phyloP scores from a whole-genome alignment of 2,113 vertebrate genomes.

The Lophochroa leadbeateri region DNA sequence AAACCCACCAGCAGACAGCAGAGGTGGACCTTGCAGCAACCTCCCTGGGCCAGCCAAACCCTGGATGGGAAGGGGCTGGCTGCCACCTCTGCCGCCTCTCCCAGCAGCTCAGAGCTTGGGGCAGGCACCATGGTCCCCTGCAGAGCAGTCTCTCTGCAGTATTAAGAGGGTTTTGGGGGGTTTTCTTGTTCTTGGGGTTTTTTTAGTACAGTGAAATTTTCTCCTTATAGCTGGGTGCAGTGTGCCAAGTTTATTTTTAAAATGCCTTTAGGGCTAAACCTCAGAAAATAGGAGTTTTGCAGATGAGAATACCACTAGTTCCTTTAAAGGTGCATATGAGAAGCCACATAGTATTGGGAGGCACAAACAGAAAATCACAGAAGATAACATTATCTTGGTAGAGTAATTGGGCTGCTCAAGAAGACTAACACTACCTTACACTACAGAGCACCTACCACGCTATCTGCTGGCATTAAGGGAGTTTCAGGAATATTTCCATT shows the following conservation, averaged over 20 bases:
- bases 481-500: neutral
- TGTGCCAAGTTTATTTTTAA: neutral
- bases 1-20: neutral
- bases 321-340: neutral
- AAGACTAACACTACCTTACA: neutral
- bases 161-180: neutral
- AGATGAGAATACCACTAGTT: neutral
- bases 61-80: neutral
- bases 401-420: neutral
- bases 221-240: neutral
- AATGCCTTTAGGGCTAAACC: slow-evolving; percentile 13
- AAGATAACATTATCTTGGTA: neutral
- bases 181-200: neutral
- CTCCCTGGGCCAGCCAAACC: neutral
- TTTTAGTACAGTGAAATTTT: neutral
- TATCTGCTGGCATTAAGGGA: neutral
- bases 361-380: neutral
- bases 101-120: neutral
- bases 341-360: neutral
- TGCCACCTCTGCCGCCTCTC: neutral
- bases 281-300: neutral
- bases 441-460: neutral
- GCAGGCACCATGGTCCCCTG: neutral
- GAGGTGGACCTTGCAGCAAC: neutral
- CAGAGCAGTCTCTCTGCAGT: neutral